Evolutionary conservation across 1,140 invertebrate genomes (phyloP).

Genomic region (Camponotus pennsylvanicus): DNA sequence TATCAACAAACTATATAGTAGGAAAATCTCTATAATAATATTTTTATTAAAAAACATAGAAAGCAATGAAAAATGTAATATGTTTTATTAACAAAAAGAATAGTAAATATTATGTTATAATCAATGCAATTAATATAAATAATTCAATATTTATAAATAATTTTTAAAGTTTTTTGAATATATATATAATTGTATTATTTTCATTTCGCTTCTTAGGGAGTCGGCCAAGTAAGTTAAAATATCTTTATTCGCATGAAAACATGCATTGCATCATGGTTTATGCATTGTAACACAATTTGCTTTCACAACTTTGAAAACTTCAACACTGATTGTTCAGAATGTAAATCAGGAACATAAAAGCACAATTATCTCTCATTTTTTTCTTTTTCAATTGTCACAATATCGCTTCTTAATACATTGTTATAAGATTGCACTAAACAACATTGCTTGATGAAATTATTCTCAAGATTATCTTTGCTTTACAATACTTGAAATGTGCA

Average conservation of each 20-base stretch:
- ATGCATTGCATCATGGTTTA: slow-evolving; percentile 67
- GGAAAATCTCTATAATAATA: not conserved
- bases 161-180: slow-evolving; percentile 26
- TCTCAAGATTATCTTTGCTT: not conserved
- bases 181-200: slow-evolving; percentile 80
- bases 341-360: not conserved
- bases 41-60: not conserved
- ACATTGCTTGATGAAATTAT: slow-evolving; percentile 9
- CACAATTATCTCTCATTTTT: not conserved
- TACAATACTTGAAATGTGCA: not conserved
- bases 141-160: slow-evolving; percentile 27
- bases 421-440: not conserved
- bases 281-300: slow-evolving; percentile 65
- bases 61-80: not conserved
- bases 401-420: not conserved
- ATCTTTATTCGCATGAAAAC: slow-evolving; percentile 78
- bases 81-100: no score
- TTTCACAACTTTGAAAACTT: slow-evolving; percentile 44
- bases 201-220: slow-evolving; percentile 86
- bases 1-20: slow-evolving; percentile 13
- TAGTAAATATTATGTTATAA: no score
- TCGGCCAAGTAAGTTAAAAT: slow-evolving; percentile 86
- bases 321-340: slow-evolving; percentile 6
- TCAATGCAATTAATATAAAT: slow-evolving; percentile 19
- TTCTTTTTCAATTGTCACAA: not conserved